Evolutionary conservation across 1,140 invertebrate genomes (phyloP).

Genomic region (Tetragnatha versicolor): DNA sequence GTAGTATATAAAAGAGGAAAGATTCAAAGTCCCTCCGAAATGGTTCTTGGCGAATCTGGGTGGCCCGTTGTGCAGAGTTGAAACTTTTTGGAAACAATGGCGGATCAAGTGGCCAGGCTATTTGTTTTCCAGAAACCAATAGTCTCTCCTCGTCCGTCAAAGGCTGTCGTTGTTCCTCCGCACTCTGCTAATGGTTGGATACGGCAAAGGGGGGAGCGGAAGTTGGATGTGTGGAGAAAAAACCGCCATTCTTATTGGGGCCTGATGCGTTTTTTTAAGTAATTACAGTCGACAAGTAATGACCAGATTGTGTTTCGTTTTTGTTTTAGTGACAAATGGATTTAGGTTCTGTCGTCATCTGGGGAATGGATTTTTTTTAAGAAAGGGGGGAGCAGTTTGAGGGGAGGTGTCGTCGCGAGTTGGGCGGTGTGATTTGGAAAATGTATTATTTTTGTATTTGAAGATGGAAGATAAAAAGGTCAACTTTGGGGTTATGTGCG

Average conservation of each 20-base stretch:
- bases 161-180: constrained; percentile 38
- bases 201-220: not conserved
- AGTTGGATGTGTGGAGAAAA: not conserved
- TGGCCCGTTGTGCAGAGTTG: constrained; percentile 2
- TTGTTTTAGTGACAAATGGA: too few species aligned
- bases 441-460: too few species aligned
- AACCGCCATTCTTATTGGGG: not conserved
- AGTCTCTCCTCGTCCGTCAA: constrained; percentile 42
- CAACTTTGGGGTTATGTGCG: too few species aligned
- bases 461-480: too few species aligned
- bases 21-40: too few species aligned
- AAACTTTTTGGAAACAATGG: constrained; percentile 36
- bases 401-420: too few species aligned
- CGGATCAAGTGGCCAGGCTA: constrained; percentile 27
- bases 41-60: constrained; percentile 10
- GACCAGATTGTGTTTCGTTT: not conserved
- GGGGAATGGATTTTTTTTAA: too few species aligned
- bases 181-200: not conserved
- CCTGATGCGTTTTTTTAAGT: constrained; percentile 17
- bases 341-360: too few species aligned
- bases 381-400: too few species aligned
- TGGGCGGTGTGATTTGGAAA: too few species aligned
- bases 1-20: too few species aligned
- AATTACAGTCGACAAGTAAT: constrained; percentile 21
- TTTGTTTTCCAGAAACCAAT: constrained; percentile 48